Evolutionary conservation across 1,140 invertebrate genomes (phyloP).

Genomic region (Pteromalus puparum): DNA sequence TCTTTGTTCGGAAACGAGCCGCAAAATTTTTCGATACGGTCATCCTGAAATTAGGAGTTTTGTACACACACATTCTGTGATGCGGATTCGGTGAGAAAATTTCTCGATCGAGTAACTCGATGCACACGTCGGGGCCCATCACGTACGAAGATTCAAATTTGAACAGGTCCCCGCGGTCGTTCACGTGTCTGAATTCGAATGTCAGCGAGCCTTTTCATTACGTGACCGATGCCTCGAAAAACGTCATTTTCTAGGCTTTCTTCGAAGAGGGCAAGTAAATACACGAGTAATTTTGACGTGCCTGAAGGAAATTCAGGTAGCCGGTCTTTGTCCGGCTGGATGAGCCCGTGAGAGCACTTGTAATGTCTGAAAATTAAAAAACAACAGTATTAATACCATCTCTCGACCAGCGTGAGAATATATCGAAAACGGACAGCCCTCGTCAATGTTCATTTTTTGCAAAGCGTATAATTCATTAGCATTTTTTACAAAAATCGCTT

Average conservation of each 20-base stretch:
- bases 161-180: not conserved
- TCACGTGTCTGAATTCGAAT: slow-evolving; percentile 15
- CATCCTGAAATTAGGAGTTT: not conserved
- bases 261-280: not conserved
- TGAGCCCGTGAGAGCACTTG: not conserved
- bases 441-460: not conserved
- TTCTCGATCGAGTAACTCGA: not conserved
- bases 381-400: not conserved
- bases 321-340: not conserved
- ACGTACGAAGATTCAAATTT: slow-evolving; percentile 20
- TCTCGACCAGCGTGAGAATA: not conserved
- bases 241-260: not conserved
- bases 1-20: not conserved
- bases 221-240: slow-evolving; percentile 29
- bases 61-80: not conserved
- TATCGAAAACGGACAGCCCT: too few relatives aligned
- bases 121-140: not conserved
- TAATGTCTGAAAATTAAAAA: not conserved
- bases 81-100: slow-evolving; percentile 9
- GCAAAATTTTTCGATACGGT: not conserved
- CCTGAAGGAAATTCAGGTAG: slow-evolving; percentile 6
- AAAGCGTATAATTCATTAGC: not conserved
- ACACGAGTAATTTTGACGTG: not conserved
- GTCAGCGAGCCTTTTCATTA: slow-evolving; percentile 1
- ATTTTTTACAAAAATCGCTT: not conserved